Evolutionary conservation across 37 sponge, comb jelly and placozoan species (phyloP), one percentile per base, ranked within the genome.

Genomic region (Eunapius fragilis): DNA sequence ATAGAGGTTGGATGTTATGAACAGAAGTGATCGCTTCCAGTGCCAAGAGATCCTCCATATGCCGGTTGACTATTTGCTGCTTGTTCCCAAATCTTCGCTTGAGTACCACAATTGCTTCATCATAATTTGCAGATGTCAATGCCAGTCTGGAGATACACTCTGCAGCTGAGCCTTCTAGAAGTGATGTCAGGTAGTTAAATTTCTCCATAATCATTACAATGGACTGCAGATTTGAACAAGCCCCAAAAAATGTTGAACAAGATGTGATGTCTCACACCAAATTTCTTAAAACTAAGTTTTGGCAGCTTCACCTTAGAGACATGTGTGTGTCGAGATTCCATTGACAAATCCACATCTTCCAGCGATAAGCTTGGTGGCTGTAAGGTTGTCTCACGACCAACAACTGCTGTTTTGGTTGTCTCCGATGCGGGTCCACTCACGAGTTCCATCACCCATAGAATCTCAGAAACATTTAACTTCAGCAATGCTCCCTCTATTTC

Each of bases 231-330:
- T 9, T 41, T 6, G 6, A 41, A 6, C 41, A 41, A 41, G 6
- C 6, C 41, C 41, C 41, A 41, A 41, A 41, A 77, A 79, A 76
- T 4, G 77, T 76, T 9, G 77, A 32, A 7, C 77, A 76, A n/a
- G 32, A n/a, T 76, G 77, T 33, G 6, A 76, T 76, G 77, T 76
- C 77, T 33, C 77, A 25, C 26, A n/a, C 31, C n/a, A 76, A 76
- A 33, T 28, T 3, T 33, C 80, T 41, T 41, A 6, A 41, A 41
- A 6, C 41, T 41, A 6, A 41, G 41, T 9, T 41, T 41, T 3
- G 41, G 41, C 6, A 41, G 41, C 41, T 41, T 41, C 41, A 41
- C 41, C 6, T 6, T 41, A 3, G 41, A 41, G 41, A 41, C 41
- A 41, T 41, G 41, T 9, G 41, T 3, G 41, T 41, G 3, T 41